Base-by-base conservation (phyloP, 23 tunicate genomes). In the Diplosoma virens region DNA sequence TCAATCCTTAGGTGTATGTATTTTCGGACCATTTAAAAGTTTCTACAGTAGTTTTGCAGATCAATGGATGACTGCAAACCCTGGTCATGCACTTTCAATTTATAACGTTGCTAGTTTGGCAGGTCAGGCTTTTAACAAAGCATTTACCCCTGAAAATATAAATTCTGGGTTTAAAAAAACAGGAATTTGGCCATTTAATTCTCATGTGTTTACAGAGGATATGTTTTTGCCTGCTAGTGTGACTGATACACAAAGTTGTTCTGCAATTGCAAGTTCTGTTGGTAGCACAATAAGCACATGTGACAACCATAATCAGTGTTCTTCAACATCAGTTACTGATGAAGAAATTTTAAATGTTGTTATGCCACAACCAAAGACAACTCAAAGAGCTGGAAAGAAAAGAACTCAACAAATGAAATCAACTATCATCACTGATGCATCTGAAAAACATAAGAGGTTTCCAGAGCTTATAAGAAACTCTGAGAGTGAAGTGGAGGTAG, bases 21-120 rank as follows among this genome's bases (percentile, higher is more conserved):
- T 77, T 16, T 77, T 56, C 67, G 82, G 82, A 3, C 82, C 78
- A 21, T 75, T 75, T 75, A 61, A 75, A 58, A 11, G 33, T 6
- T 75, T 46, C 21, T 75, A 75, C 37, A 27, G n/a, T 18, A 33
- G 24, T 3, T 53, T 75, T 50, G 47, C 64, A 33, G 76, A 75
- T 26, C 17, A 54, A 9, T 9, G 71, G 79, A 11, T 55, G 32
- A 55, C 71, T 4, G 3, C 33, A 33, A 24, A 75, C 33, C 79
- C 79, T 4, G 66, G 58, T 2, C 9, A 37, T n/a, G 31, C 59
- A 21, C 6, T 70, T 14, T n/a, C 69, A 4, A 27, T 74, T 21
- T 74, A 74, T 54, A 35, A 58, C 3, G 79, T 74, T 74, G 73
- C 79, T 4, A 35, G 31, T 17, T 17, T 66, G 4, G 22, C 82